Base-by-base conservation (phyloP, 2,113 vertebrate genomes). In the Myotis lucifugus region DNA sequence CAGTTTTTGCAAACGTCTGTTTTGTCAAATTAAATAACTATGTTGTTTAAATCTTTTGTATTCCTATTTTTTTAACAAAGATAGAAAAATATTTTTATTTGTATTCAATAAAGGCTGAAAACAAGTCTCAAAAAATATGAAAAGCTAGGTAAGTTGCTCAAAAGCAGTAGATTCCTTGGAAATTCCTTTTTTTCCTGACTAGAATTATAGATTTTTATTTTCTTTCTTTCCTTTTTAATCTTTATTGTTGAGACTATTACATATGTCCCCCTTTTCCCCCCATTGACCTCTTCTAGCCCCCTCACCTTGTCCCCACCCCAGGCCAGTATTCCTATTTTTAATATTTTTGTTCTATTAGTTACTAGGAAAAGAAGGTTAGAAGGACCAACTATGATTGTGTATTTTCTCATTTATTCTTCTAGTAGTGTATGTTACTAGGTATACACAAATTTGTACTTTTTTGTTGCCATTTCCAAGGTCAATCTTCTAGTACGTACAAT, bases 51-150 rank as follows among this genome's bases (percentile, higher is more conserved):
- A 18, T 42, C 3, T 42, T 70, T 91, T 64, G 19, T 90, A 21
- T 84, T 70, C 21, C 50, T 50, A 17, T 50, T 50, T 70, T 70
- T 50, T 50, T 50, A 50, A 79, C 4, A 32, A 42, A 87, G 76
- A 90, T 77, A 46, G 87, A 90, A 94, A 93, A 96, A 79, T 77
- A 87, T 77, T 61, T 89, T 81, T 32, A 64, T 21, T 70, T 54
- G 10, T 59, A 81, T 66, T 96, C 95, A 81, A 92, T 92, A 95
- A 85, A 93, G 77, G 64, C 37, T 79, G 88, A 70, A 87, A 92
- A 88, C 70, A 91, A 84, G 79, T 94, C 56, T 81, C 52, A 73
- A 46, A 85, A 92, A 93, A 81, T 74, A 76, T 52, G 88, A 94
- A 94, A 95, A 93, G 69, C 94, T 66, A 54, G 50, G 27, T 67